These are phyloP conservation scores for Poliocrania exsul DNA, from an alignment of 2,797 vertebrate species.

Conservation along the genomic window DNA sequence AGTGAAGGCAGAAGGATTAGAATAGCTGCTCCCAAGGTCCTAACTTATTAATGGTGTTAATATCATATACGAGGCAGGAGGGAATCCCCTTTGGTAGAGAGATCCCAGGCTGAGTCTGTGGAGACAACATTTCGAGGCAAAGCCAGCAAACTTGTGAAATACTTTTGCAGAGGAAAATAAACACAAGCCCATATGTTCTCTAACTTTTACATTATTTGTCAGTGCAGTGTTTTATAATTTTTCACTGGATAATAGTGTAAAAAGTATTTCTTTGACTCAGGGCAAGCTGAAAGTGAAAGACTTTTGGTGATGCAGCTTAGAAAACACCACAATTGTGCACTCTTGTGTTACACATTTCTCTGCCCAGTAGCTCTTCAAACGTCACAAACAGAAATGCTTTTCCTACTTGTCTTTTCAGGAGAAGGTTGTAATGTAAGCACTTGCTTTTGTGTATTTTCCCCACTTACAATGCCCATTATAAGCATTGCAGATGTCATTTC, in stretches of 20 bases:
- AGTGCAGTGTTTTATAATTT: neutral
- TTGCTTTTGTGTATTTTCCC: neutral
- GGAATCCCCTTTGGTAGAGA: neutral
- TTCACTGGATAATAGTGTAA: neutral
- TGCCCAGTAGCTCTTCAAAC: neutral
- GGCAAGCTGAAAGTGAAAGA: neutral
- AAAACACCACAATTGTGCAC: neutral
- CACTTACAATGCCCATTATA: neutral
- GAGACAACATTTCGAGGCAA: neutral
- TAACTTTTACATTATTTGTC: neutral
- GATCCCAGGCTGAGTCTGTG: neutral
- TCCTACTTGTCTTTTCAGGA: neutral
- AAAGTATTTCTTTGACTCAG: neutral
- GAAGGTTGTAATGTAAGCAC: neutral
- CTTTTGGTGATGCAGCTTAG: neutral
- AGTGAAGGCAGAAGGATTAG: neutral
- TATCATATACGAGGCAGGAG: neutral
- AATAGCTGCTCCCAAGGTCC: neutral
- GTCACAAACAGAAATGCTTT: neutral
- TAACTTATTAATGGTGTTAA: neutral
- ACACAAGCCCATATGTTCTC: rapidly evolving
- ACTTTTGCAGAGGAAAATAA: neutral
- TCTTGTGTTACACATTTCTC: neutral
- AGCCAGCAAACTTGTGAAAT: neutral
- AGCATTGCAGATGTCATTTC: neutral